phyloP scores from a whole-genome alignment of 2,888 invertebrate species.

The Notocelia uddmanniana region DNA sequence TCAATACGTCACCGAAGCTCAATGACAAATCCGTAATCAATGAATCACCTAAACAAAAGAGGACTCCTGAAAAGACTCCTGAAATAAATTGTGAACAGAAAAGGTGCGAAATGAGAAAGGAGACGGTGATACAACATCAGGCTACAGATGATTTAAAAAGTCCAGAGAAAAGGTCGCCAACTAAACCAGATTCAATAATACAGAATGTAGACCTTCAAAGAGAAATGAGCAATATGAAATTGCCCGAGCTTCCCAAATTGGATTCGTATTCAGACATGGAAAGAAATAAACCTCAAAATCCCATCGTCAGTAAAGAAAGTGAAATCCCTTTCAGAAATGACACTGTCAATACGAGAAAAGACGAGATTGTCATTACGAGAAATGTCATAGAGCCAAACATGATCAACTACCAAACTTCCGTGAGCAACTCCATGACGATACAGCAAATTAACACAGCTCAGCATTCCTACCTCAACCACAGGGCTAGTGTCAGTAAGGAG shows the following conservation, averaged over 20 bases:
- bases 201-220: slow-evolving; percentile 74
- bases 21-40: slow-evolving; percentile 69
- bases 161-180: slow-evolving; percentile 74
- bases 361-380: slow-evolving; percentile 76
- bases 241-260: slow-evolving; percentile 69
- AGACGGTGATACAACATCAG: slow-evolving; percentile 81
- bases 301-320: slow-evolving; percentile 67
- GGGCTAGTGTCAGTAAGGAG: slow-evolving; percentile 72
- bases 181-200: slow-evolving; percentile 74
- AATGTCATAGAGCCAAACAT: slow-evolving; percentile 72
- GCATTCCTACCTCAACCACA: slow-evolving; percentile 72
- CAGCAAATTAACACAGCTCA: slow-evolving; percentile 76
- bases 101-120: slow-evolving; percentile 75
- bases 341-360: slow-evolving; percentile 67
- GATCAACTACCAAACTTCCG: slow-evolving; percentile 70
- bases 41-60: slow-evolving; percentile 69
- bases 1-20: slow-evolving; percentile 68
- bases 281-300: slow-evolving; percentile 66
- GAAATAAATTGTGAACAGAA: slow-evolving; percentile 66
- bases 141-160: slow-evolving; percentile 68
- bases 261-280: slow-evolving; percentile 73
- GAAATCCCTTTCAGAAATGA: slow-evolving; percentile 75
- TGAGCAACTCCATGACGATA: slow-evolving; percentile 77
- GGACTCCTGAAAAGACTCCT: slow-evolving; percentile 66
- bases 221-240: slow-evolving; percentile 67